Percentiles rank a stretch among this genome's conserved stretches.
These are phyloP conservation scores for Mimachlamys varia DNA, from an alignment of 2,888 invertebrate species.

Conservation along the genomic window DNA sequence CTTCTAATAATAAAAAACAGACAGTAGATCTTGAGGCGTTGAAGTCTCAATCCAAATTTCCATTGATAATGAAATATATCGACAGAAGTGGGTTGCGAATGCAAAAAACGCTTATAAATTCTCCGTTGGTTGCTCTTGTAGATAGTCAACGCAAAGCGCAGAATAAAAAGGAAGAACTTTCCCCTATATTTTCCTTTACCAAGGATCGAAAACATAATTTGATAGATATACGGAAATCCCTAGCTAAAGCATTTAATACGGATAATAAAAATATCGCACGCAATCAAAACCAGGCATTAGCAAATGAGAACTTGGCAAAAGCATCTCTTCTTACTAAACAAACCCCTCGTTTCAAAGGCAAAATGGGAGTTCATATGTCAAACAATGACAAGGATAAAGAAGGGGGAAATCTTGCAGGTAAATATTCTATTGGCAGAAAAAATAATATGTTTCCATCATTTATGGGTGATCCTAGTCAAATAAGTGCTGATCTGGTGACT, in stretches of 20 bases:
- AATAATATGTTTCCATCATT: background rate
- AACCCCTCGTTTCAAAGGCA: background rate
- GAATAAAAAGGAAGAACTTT: background rate
- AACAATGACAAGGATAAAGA: background rate
- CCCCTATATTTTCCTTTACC: background rate
- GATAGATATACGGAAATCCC: background rate
- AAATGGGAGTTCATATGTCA: background rate
- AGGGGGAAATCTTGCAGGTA: background rate
- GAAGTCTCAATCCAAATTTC: background rate
- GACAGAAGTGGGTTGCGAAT: constrained; percentile 7
- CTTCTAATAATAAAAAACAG: background rate
- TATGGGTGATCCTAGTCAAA: background rate
- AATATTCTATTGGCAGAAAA: background rate
- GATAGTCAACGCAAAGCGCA: background rate
- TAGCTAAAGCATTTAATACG: background rate
- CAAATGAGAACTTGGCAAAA: background rate
- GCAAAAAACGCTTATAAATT: background rate
- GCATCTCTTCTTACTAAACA: background rate
- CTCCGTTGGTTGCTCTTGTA: background rate
- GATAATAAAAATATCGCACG: background rate
- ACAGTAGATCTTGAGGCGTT: background rate
- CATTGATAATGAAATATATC: background rate
- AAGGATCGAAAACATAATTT: background rate
- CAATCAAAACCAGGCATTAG: background rate
- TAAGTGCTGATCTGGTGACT: background rate